Conservation (phyloP, 2,888 invertebrate species). For the Hoplodrina blanda region DNA sequence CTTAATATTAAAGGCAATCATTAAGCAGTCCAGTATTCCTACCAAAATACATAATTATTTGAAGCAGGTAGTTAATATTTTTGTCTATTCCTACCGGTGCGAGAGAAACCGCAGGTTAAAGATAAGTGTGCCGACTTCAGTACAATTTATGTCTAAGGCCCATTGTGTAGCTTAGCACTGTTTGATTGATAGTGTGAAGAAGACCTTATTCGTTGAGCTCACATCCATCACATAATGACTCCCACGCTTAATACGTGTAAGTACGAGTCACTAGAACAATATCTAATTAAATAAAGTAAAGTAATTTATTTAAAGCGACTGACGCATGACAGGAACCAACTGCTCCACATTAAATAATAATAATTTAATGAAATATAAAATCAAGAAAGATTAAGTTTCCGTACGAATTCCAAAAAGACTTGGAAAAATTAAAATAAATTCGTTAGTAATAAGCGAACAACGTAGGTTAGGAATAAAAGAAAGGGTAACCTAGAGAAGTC, state of each 20-base stretch:
- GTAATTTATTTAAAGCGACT: neutral
- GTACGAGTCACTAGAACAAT: slow-evolving; percentile 17
- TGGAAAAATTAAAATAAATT: neutral
- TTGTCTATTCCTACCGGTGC: slow-evolving; percentile 31
- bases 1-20: slow-evolving; percentile 20
- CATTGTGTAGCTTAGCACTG: slow-evolving; percentile 48
- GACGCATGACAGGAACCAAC: neutral
- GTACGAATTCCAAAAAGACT: neutral
- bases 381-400: too few relatives aligned
- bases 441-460: slow-evolving; percentile 1
- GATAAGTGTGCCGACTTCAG: slow-evolving; percentile 43
- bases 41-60: slow-evolving; percentile 13
- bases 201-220: slow-evolving; percentile 29
- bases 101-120: slow-evolving; percentile 47
- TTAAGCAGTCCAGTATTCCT: neutral
- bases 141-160: slow-evolving; percentile 55
- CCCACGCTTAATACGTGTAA: neutral
- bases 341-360: neutral
- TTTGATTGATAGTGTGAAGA: slow-evolving; percentile 57
- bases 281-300: slow-evolving; percentile 5
- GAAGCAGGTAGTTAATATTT: slow-evolving; percentile 49
- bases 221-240: slow-evolving; percentile 39
- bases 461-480: neutral
- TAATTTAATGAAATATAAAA: too few relatives aligned
- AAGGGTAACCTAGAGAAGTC: neutral